Base-by-base conservation (phyloP, 2,888 invertebrate genomes). In the Xylophagus ater region DNA sequence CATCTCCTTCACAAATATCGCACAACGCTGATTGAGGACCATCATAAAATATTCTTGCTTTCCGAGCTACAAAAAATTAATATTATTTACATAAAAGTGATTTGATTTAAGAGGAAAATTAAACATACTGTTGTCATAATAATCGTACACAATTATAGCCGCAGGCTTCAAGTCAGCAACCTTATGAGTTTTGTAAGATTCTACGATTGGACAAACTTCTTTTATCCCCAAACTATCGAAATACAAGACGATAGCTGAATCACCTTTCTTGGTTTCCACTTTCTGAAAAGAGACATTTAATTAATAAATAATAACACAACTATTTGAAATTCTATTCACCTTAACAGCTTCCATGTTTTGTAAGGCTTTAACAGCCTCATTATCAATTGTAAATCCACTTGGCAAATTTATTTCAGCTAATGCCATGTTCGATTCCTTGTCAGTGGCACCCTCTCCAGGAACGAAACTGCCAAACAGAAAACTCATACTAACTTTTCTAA, bases 371-470 rank as follows among this genome's bases (percentile, higher is more conserved):
- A n/a, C n/a, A n/a, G n/a, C n/a, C n/a, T n/a, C n/a, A n/a, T n/a
- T n/a, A n/a, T n/a, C n/a, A n/a, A n/a, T n/a, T n/a, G n/a, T 75
- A 58, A 83, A 94, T n/a, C 94, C 93, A 1, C 90, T 90, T 0
- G 92, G 90, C 42, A 94, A 69, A 44, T 78, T 78, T 0, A 93
- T 81, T 54, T 90, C 89, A 72, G 93, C 81, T 1, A 93, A 81
- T 9, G 88, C 85, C 78, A 93, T 82, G 48, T 93, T 93, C 44
- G 81, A 78, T 34, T 75, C 72, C 51, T 75, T 74, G 23, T 72
- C n/a, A n/a, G n/a, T 74, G 23, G 72, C 73, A 43, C 66, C 62
- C 59, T 37, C 54, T 50, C 61, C 73, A 39, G 69, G 66, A 2
- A 79, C 78, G 57, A 78, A 83, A 45, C 81, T 81, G 53, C 21